A percentile compares a stretch with the other conserved stretches of the same genome.
Evolutionary conservation across 1,140 invertebrate species (phyloP).

Genomic region (Myzus persicae): DNA sequence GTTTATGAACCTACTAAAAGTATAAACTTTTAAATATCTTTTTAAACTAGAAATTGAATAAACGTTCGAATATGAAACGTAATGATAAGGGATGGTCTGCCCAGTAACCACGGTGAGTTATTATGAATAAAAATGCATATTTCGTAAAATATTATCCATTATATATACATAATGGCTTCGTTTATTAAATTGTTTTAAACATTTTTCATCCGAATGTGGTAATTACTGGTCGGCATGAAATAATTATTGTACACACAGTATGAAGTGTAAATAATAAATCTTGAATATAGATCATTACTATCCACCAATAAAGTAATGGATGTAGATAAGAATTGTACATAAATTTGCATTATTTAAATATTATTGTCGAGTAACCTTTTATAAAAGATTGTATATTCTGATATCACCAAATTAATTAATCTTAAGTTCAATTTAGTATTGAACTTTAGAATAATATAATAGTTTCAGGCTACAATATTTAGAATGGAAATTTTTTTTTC

Average conservation of each 20-base stretch:
- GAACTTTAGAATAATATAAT: too few relatives aligned
- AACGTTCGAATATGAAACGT: background rate
- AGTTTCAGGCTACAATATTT: too few relatives aligned
- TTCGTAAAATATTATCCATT: background rate
- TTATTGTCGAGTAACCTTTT: background rate
- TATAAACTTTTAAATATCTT: background rate
- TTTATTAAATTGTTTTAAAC: background rate
- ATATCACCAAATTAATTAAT: too few relatives aligned
- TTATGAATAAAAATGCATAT: background rate
- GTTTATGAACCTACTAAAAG: background rate
- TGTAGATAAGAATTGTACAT: background rate
- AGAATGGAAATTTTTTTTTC: too few relatives aligned
- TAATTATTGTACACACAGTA: too few relatives aligned
- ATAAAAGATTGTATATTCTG: background rate
- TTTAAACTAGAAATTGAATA: background rate
- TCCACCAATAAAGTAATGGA: background rate
- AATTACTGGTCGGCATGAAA: background rate
- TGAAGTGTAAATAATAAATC: background rate
- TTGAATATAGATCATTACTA: background rate
- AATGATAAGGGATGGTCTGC: background rate
- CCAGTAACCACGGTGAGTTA: background rate
- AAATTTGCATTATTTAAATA: background rate
- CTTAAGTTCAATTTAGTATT: too few relatives aligned
- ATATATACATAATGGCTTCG: background rate
- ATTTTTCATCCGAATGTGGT: background rate